Evolutionary conservation across 2,113 vertebrate species (phyloP).

Genomic region (Stegostoma tigrinum): DNA sequence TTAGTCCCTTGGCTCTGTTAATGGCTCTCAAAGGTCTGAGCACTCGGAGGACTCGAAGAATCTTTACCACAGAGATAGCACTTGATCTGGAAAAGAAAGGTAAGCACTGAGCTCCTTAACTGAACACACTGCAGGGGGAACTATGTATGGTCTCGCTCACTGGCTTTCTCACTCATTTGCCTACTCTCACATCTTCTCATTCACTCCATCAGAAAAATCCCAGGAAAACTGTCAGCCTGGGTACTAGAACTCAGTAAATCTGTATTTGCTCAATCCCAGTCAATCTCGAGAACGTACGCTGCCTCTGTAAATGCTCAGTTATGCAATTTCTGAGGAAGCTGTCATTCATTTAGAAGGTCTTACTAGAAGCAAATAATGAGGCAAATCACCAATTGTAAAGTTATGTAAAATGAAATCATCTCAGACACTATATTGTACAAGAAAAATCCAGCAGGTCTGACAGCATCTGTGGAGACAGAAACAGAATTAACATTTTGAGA

Average conservation of each 20-base stretch:
- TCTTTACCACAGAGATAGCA: slow-evolving; percentile 94
- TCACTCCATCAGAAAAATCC: too few relatives aligned
- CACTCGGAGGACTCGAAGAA: slow-evolving; percentile 88
- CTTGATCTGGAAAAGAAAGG: slow-evolving; percentile 69
- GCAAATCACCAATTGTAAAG: background rate
- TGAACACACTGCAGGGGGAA: background rate
- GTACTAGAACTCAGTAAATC: background rate
- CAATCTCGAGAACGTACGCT: background rate
- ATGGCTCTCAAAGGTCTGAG: slow-evolving; percentile 91
- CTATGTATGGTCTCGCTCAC: too few relatives aligned
- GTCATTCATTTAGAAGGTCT: background rate
- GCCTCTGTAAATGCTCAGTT: background rate
- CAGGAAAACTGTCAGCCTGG: background rate
- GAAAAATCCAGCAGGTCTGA: too few relatives aligned
- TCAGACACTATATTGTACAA: background rate
- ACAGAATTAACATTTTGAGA: too few relatives aligned
- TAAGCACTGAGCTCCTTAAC: background rate
- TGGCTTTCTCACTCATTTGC: background rate
- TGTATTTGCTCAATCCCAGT: background rate
- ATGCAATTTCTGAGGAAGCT: too few relatives aligned
- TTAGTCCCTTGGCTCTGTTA: slow-evolving; percentile 90
- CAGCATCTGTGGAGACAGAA: too few relatives aligned
- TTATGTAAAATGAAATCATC: background rate
- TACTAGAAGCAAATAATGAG: background rate
- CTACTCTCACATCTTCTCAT: too few relatives aligned